Base-by-base conservation (phyloP, 2,113 vertebrate genomes). In the Brachypodius melanocephalos region DNA sequence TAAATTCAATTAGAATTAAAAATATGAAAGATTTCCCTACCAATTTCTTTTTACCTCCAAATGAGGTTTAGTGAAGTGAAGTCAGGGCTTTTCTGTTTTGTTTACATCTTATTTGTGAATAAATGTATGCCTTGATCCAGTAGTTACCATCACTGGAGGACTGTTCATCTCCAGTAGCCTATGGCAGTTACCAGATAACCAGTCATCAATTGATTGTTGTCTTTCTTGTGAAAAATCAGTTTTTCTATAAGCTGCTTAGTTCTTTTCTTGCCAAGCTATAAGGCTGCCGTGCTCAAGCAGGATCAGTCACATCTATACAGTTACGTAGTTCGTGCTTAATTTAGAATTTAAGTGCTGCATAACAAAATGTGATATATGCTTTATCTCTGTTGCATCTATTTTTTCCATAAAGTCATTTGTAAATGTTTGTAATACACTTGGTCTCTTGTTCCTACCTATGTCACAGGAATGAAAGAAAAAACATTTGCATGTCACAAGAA, bases 281-380 rank as follows among this genome's bases (percentile, higher is more conserved):
- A 57, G 58, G 14, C 24, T 77, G n/a, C 5, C 0, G 0, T 69
- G 14, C 9, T 85, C 11, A 20, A 42, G 25, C 14, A 48, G 49
- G 57, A 42, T 48, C 25, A 32, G 52, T 28, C 42, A 48, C 19
- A 32, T 59, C 9, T 66, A 14, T 6, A 31, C 14, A 61, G 11
- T 73, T 57, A 26, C 6, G 7, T 43, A 55, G 24, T 28, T 80
- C 14, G 29, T 13, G 75, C 7, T 9, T 20, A 55, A 43, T 18
- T 29, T 16, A 46, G 40, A 72, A 31, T 59, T 81, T 34, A 63
- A 72, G n/a, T 14, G 5, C 6, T 52, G 12, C 21, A 18, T 40
- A 57, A 36, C 14, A 77, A 69, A 57, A 34, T 10, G 7, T 43
- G 8, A 28, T 58, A 36, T 16, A 43, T 25, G 14, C 9, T 67